Conservation (phyloP, 2,888 invertebrate species). For the Ormyrus nitidulus region DNA sequence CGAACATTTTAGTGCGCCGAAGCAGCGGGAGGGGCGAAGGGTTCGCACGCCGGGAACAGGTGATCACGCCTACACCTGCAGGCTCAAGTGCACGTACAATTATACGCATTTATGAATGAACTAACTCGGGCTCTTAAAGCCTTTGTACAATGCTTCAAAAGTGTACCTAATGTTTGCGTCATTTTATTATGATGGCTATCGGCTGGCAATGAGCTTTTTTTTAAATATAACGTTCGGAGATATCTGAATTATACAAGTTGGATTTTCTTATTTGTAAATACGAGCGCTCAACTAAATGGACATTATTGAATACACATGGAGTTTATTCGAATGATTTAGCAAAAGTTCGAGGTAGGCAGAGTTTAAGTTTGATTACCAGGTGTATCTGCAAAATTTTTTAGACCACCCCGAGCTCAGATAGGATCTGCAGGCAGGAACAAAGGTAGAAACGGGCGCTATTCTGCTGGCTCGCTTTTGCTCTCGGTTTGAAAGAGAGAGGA, state of each 20-base stretch:
- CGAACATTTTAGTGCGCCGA: slow-evolving; percentile 52
- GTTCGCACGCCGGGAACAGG: slow-evolving; percentile 63
- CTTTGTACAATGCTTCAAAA: slow-evolving; percentile 36
- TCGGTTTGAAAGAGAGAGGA: too few relatives aligned
- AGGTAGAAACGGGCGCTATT: slow-evolving; percentile 33
- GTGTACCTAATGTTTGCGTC: slow-evolving; percentile 17
- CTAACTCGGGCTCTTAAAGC: neutral
- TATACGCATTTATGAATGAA: slow-evolving; percentile 40
- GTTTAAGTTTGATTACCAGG: slow-evolving; percentile 48
- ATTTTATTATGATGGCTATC: too few relatives aligned
- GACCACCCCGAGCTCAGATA: slow-evolving; percentile 20
- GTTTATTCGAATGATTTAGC: neutral
- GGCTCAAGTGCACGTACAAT: slow-evolving; percentile 37
- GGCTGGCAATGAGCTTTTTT: too few relatives aligned
- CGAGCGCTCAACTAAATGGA: too few relatives aligned
- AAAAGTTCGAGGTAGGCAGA: slow-evolving; percentile 6
- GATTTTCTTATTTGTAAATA: too few relatives aligned
- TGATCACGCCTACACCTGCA: slow-evolving; percentile 70
- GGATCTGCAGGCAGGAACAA: slow-evolving; percentile 29
- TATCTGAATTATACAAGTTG: too few relatives aligned
- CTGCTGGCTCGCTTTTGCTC: neutral
- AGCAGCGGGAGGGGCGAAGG: slow-evolving; percentile 57
- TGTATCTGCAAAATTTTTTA: slow-evolving; percentile 31
- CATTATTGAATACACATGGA: too few relatives aligned
- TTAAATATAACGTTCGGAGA: too few relatives aligned